Conservation (phyloP, 2,113 vertebrate genomes). For the Typhlomys cinereus region DNA sequence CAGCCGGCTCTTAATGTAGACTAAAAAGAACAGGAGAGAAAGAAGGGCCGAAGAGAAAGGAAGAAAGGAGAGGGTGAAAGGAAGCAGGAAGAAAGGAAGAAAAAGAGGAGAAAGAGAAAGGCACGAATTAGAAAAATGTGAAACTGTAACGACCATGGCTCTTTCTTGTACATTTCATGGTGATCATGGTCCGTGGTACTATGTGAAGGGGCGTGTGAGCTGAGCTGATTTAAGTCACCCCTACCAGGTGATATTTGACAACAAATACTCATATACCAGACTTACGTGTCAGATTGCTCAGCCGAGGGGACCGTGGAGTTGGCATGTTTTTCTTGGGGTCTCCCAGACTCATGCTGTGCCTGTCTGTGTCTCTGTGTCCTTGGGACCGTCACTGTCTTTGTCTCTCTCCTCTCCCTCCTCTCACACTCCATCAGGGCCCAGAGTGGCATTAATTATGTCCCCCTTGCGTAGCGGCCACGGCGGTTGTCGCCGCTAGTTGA, state of each 20-base stretch:
- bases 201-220: rapidly evolving
- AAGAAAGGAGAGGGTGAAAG: rapidly evolving
- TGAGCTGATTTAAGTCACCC: not conserved
- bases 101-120: not conserved
- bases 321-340: rapidly evolving
- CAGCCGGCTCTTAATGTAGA: not conserved
- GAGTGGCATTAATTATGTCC: not conserved
- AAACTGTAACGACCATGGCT: not conserved
- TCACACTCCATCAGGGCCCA: not conserved
- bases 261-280: not conserved
- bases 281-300: not conserved
- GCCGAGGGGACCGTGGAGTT: not conserved
- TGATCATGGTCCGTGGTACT: too few relatives aligned
- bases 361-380: not conserved
- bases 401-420: rapidly evolving
- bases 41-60: too few relatives aligned
- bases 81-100: rapidly evolving
- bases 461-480: rapidly evolving
- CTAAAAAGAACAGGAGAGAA: not conserved
- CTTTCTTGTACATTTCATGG: not conserved
- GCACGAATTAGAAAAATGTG: rapidly evolving
- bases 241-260: rapidly evolving
- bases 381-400: rapidly evolving
- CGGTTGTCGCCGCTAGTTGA: not conserved
- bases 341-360: not conserved